Evolutionary conservation across 2,797 vertebrate species (phyloP), one percentile per base, ranked within the genome.

Genomic region (Enteromius paludinosus): DNA sequence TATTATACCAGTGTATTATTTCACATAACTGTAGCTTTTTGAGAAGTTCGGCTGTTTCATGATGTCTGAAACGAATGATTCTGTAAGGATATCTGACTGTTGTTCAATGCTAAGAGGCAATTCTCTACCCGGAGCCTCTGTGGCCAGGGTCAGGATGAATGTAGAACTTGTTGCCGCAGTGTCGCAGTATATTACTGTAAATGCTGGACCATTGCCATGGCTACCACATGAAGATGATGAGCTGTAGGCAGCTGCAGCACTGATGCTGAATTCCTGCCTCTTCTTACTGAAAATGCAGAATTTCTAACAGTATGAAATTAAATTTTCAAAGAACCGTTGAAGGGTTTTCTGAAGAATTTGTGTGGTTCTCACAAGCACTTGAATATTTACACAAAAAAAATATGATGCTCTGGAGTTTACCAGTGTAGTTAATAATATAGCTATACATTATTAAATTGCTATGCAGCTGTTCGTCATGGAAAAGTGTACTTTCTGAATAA

Each of bases 201-300:
- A 80, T 78, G 74, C 70, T 86, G 84, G 84, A 86, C 80, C 79
- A 85, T 65, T 72, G 79, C 85, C 87, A 85, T 78, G 76, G 86
- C 75, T 86, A 80, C 82, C 14, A 78, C 76, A 81, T 52, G 35
- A 61, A 65, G 38, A 86, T 84, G 47, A 81, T 80, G 71, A 71
- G 77, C 79, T 78, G n/a, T 78, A 66, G 65, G 75, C 70, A 59
- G 33, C 66, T 75, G 54, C 76, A 77, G 70, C 20, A 76, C 8
- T 69, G 47, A 76, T 76, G 62, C 69, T 52, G 79, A 52, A 41
- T 74, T 41, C 11, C 30, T 52, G 30, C 81, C 8, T 38, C 14
- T 76, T 35, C 38, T 30, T 72, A 11, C 10, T 30, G 45, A 45
- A 28, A 56, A 66, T 3, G 3, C 17, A 54, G 7, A n/a, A 54